Percentiles rank a stretch among this genome's conserved stretches.
These are phyloP conservation scores for Phyto melanocephala DNA, from an alignment of 2,888 invertebrate genomes.

Conservation along the genomic window DNA sequence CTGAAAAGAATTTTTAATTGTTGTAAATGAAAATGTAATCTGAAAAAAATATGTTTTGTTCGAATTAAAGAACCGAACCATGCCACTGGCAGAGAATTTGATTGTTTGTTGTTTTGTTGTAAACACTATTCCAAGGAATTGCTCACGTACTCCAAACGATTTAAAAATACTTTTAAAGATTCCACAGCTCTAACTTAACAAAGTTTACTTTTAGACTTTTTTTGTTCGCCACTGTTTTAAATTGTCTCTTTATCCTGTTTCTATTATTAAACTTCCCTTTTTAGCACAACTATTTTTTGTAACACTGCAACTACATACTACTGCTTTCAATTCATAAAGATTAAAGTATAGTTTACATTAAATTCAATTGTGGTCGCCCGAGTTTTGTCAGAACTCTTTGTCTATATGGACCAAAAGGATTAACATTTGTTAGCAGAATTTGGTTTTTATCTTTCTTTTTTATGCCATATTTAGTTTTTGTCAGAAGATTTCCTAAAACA, in stretches of 20 bases:
- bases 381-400: constrained; percentile 54
- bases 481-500: not conserved
- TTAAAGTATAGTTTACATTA: constrained; percentile 56
- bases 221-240: not conserved
- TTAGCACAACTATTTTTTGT: too few relatives aligned
- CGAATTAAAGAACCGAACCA: too few relatives aligned
- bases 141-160: too few relatives aligned
- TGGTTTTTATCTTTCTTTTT: not conserved
- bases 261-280: not conserved
- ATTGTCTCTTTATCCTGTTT: not conserved
- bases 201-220: too few relatives aligned
- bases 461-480: not conserved
- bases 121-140: too few relatives aligned
- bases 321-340: constrained; percentile 23
- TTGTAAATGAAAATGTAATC: too few relatives aligned
- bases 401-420: constrained; percentile 54
- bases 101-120: too few relatives aligned
- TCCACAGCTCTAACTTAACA: too few relatives aligned
- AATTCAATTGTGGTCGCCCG: constrained; percentile 61
- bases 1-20: too few relatives aligned
- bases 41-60: too few relatives aligned
- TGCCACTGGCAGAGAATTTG: too few relatives aligned
- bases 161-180: too few relatives aligned
- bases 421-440: constrained; percentile 47
- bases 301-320: not conserved